Percentiles rank a stretch among this genome's conserved stretches.
These are phyloP conservation scores for Glomeris maerens DNA, from an alignment of 1,140 invertebrate species.

Conservation along the genomic window DNA sequence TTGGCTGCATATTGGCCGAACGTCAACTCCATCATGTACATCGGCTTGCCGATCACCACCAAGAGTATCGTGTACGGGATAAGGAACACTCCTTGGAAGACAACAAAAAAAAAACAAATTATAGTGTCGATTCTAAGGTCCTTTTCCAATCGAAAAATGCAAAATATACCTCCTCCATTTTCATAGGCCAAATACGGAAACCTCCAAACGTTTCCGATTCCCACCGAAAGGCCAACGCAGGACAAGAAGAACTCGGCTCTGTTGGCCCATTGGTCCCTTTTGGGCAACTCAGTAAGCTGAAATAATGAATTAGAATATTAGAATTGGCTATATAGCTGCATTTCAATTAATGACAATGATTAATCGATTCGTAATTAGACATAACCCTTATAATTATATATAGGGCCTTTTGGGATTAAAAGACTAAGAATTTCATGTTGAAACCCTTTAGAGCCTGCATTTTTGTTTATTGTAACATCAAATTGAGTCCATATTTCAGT, in stretches of 20 bases:
- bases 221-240: constrained; percentile 26
- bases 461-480: too few relatives aligned
- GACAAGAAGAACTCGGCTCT: constrained; percentile 25
- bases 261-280: constrained; percentile 22
- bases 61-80: constrained; percentile 30
- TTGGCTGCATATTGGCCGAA: constrained; percentile 29
- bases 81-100: constrained; percentile 27
- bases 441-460: too few relatives aligned
- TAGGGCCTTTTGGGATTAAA: too few relatives aligned
- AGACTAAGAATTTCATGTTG: too few relatives aligned
- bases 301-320: too few relatives aligned
- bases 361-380: too few relatives aligned
- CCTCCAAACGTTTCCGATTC: constrained; percentile 28
- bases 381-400: too few relatives aligned
- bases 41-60: constrained; percentile 29
- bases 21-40: constrained; percentile 31
- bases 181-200: constrained; percentile 26
- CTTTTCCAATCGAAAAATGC: neutral
- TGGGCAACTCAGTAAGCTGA: too few relatives aligned
- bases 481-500: too few relatives aligned
- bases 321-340: too few relatives aligned
- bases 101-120: neutral
- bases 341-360: too few relatives aligned
- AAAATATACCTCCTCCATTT: constrained; percentile 33
- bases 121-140: neutral